Conservation (phyloP, 2,797 vertebrate genomes). For the Falco naumanni region DNA sequence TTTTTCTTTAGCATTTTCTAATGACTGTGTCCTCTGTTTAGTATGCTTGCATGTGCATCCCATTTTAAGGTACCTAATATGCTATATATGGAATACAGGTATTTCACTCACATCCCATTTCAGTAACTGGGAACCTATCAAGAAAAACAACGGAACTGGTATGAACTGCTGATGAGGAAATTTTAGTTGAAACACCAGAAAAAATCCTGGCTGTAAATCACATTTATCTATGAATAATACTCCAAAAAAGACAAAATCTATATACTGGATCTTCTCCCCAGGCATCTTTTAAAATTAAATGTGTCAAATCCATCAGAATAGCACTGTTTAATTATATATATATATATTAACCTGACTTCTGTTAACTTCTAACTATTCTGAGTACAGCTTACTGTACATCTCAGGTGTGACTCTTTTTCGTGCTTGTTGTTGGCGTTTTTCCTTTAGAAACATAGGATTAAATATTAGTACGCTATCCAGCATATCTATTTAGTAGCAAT, state of each 20-base stretch:
- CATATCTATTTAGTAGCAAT: neutral
- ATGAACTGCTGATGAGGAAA: neutral
- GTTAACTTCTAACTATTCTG: neutral
- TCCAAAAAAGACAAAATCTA: neutral
- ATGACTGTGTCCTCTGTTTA: neutral
- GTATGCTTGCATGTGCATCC: neutral
- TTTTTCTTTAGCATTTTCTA: slow-evolving; percentile 1
- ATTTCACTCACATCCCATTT: neutral
- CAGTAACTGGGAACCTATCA: neutral
- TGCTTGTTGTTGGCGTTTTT: neutral
- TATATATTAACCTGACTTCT: neutral
- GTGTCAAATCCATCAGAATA: neutral
- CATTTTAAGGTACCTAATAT: neutral
- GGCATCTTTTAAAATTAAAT: neutral
- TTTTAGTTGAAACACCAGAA: neutral
- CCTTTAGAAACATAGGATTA: neutral
- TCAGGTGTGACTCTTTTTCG: neutral
- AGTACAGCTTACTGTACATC: neutral
- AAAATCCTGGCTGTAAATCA: neutral
- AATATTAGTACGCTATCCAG: neutral
- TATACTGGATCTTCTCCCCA: neutral
- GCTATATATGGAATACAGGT: neutral
- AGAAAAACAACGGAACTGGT: neutral
- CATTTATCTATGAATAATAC: neutral
- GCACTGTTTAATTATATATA: neutral